A percentile compares a stretch with the other conserved stretches of the same genome.
phyloP scores from a whole-genome alignment of 1,140 invertebrate genomes.

The Neodiprion pinetum region DNA sequence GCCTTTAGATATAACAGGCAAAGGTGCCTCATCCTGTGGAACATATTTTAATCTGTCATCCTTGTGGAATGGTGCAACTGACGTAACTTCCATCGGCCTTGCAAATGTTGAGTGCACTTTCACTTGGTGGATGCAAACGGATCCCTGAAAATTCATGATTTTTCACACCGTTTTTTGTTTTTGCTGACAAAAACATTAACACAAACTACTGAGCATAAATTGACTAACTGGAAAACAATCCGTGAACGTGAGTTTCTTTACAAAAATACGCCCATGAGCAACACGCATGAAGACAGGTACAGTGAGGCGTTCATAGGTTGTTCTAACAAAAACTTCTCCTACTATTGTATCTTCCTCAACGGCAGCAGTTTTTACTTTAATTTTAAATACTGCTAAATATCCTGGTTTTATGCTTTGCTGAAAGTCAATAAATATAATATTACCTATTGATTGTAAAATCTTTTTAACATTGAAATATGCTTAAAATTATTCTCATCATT shows the following conservation, averaged over 20 bases:
- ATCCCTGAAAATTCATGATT: constrained; percentile 68
- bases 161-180: neutral
- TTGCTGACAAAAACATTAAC: neutral
- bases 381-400: constrained; percentile 76
- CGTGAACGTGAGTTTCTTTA: constrained; percentile 75
- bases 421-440: constrained; percentile 26
- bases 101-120: constrained; percentile 78
- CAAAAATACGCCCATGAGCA: constrained; percentile 67
- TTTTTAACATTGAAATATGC: constrained; percentile 15
- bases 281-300: constrained; percentile 70
- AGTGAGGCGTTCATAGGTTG: constrained; percentile 73
- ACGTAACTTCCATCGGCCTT: constrained; percentile 72
- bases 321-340: constrained; percentile 77
- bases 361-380: constrained; percentile 74
- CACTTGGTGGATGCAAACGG: constrained; percentile 75
- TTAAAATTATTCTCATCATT: constrained; percentile 27
- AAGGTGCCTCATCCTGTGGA: constrained; percentile 47
- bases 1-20: constrained; percentile 56
- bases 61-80: constrained; percentile 58
- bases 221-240: constrained; percentile 83
- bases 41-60: constrained; percentile 63
- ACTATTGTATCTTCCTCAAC: constrained; percentile 72
- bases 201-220: constrained; percentile 14
- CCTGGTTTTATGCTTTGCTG: constrained; percentile 67
- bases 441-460: neutral